Evolutionary conservation across 2,113 vertebrate genomes (phyloP).

Genomic region (Coturnix japonica): DNA sequence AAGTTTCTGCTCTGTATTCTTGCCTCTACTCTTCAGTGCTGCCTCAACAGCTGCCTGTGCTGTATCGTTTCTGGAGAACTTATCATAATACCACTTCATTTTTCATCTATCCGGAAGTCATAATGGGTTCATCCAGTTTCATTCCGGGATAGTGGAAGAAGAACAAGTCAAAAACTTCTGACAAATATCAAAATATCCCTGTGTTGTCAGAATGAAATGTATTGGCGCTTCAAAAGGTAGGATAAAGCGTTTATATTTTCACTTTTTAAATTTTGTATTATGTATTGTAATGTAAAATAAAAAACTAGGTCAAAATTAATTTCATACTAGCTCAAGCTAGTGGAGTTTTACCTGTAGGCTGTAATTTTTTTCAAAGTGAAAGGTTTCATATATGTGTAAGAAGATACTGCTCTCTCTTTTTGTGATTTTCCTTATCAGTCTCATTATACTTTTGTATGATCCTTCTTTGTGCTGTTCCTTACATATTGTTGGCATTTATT

Average conservation of each 20-base stretch:
- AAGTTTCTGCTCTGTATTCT: background rate
- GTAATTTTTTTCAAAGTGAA: constrained; percentile 28
- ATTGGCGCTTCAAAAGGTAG: background rate
- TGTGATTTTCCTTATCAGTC: constrained; percentile 9
- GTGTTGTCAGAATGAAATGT: constrained; percentile 39
- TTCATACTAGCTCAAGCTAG: background rate
- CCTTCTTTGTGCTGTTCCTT: background rate
- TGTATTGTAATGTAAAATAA: constrained; percentile 31
- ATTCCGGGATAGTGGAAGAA: constrained; percentile 4
- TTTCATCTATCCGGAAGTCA: constrained; percentile 35
- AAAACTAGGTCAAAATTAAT: constrained; percentile 48
- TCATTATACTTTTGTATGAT: constrained; percentile 9
- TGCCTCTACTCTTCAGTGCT: background rate
- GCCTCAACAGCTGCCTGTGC: background rate
- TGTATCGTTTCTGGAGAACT: background rate
- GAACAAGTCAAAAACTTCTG: constrained; percentile 40
- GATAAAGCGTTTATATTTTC: constrained; percentile 33
- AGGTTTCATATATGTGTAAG: background rate
- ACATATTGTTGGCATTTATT: constrained; percentile 1
- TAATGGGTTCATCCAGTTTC: constrained; percentile 36
- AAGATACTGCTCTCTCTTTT: background rate
- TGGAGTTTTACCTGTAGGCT: constrained; percentile 36
- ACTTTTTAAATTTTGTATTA: constrained; percentile 46
- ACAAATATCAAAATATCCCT: constrained; percentile 41
- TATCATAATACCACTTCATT: background rate